Evolutionary conservation across 2,113 vertebrate species (phyloP).

Genomic region (Cyphomyrus discorhynchus): DNA sequence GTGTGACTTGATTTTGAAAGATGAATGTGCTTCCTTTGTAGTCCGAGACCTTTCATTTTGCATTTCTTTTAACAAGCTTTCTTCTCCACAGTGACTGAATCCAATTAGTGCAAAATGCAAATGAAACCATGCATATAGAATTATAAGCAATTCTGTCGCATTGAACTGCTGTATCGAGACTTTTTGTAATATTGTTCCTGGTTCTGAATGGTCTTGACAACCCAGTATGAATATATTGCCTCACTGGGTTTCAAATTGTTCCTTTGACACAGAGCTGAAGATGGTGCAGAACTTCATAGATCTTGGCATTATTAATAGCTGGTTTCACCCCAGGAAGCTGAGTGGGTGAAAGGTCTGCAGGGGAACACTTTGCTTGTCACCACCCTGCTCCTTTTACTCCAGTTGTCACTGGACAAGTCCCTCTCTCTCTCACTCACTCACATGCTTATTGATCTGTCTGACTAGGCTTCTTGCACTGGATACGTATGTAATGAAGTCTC

Average conservation of each 20-base stretch:
- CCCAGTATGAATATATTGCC: background rate
- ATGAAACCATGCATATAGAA: background rate
- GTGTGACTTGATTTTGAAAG: background rate
- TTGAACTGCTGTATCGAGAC: background rate
- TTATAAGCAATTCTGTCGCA: background rate
- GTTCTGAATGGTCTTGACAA: background rate
- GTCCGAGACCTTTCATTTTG: background rate
- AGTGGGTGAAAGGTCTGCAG: background rate
- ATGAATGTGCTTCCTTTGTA: background rate
- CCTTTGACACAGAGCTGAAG: background rate
- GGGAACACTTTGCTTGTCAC: background rate
- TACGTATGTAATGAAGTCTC: background rate
- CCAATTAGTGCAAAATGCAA: slow-evolving; percentile 1
- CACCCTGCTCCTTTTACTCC: background rate
- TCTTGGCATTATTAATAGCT: background rate
- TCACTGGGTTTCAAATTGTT: background rate
- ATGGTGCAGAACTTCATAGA: background rate
- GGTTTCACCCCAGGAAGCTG: background rate
- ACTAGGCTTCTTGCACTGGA: background rate
- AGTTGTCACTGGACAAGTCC: background rate
- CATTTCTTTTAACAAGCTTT: background rate
- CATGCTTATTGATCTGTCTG: background rate
- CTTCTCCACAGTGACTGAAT: background rate
- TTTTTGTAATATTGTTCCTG: background rate
- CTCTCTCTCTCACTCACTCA: background rate